phyloP scores from a whole-genome alignment of 1,140 invertebrate species.

The Zophobas morio region DNA sequence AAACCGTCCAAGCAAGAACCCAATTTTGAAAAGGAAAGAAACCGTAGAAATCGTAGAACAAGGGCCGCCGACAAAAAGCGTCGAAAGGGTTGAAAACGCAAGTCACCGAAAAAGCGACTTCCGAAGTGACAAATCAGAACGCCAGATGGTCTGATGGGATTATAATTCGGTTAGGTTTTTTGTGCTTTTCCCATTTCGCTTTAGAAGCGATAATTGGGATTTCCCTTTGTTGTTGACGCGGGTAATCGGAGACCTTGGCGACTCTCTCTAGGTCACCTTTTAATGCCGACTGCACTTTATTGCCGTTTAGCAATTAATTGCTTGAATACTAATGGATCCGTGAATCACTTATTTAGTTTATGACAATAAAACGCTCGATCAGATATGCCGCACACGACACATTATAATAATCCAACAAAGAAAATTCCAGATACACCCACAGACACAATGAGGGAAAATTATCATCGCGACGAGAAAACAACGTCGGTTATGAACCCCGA shows the following conservation, averaged over 20 bases:
- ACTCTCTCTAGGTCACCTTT: constrained; percentile 45
- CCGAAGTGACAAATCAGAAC: constrained; percentile 15
- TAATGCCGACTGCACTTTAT: constrained; percentile 30
- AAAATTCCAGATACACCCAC: constrained; percentile 21
- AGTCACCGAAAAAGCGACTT: constrained; percentile 25
- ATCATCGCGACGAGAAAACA: constrained; percentile 27
- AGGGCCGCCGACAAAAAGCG: not conserved
- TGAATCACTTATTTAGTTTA: constrained; percentile 38
- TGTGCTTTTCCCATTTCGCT: not conserved
- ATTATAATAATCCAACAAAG: constrained; percentile 12
- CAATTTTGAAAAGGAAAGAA: constrained; percentile 3
- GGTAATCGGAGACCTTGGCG: constrained; percentile 32
- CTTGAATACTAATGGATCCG: constrained; percentile 38
- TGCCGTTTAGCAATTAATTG: constrained; percentile 43
- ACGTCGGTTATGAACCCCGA: constrained; percentile 2
- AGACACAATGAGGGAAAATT: constrained; percentile 15
- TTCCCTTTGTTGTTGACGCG: constrained; percentile 28
- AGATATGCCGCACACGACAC: constrained; percentile 44
- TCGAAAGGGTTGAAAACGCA: constrained; percentile 40
- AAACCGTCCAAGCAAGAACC: not conserved
- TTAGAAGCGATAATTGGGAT: constrained; percentile 18
- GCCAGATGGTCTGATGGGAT: constrained; percentile 42
- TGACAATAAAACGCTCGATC: constrained; percentile 43
- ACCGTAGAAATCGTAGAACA: constrained; percentile 3
- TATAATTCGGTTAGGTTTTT: constrained; percentile 35